Evolutionary conservation across 1,140 invertebrate genomes (phyloP).

Genomic region (Choristoneura fumiferana): DNA sequence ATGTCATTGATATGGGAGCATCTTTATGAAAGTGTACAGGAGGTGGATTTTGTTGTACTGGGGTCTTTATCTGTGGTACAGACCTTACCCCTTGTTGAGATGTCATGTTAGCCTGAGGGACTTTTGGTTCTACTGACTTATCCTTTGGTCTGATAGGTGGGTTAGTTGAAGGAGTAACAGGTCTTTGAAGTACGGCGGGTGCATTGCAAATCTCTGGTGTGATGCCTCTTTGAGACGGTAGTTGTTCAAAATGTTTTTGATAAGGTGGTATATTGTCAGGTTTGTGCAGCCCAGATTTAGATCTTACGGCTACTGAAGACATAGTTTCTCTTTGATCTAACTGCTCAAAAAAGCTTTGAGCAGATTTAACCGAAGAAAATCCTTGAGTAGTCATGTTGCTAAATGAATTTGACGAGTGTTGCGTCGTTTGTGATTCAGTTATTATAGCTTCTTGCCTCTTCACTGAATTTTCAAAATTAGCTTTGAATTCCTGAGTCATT

Average conservation of each 20-base stretch:
- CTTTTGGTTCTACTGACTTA: constrained; percentile 44
- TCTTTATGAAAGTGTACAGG: constrained; percentile 54
- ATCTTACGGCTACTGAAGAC: constrained; percentile 46
- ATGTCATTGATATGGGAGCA: constrained; percentile 71
- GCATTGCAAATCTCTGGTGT: constrained; percentile 70
- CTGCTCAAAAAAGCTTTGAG: constrained; percentile 63
- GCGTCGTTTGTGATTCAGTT: constrained; percentile 40
- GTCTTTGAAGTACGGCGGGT: constrained; percentile 51
- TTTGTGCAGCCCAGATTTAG: constrained; percentile 78
- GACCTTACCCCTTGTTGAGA: constrained; percentile 23
- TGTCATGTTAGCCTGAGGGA: constrained; percentile 19
- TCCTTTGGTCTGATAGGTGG: constrained; percentile 43
- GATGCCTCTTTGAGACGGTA: constrained; percentile 76
- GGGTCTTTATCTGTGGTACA: constrained; percentile 36
- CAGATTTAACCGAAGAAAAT: constrained; percentile 54
- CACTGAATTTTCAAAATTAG: constrained; percentile 42
- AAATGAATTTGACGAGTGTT: constrained; percentile 34
- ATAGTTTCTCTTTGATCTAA: constrained; percentile 55
- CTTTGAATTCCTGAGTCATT: constrained; percentile 60
- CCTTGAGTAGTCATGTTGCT: constrained; percentile 34
- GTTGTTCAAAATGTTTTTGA: constrained; percentile 80
- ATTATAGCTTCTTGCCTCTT: constrained; percentile 40
- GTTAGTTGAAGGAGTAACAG: constrained; percentile 52
- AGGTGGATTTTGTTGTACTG: constrained; percentile 35
- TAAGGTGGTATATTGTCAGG: constrained; percentile 80